Evolutionary conservation across 1,140 invertebrate species (phyloP).

Genomic region (Brachionus asplanchnoidis): DNA sequence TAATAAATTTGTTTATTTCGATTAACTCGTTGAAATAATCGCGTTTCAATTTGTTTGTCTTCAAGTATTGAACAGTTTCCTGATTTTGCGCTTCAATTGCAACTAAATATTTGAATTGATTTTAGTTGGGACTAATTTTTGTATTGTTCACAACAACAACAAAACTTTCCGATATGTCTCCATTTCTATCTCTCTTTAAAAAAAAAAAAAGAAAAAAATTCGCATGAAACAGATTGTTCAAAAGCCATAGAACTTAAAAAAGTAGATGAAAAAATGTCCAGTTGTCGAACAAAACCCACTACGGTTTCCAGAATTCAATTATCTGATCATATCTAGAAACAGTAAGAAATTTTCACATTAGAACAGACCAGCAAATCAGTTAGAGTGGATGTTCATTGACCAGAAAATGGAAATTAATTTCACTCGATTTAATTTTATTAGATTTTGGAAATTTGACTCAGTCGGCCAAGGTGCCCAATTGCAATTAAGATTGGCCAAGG

Average conservation of each 20-base stretch:
- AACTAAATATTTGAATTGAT: background rate
- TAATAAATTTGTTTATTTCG: conserved; percentile 5
- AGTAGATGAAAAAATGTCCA: background rate
- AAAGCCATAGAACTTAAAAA: background rate
- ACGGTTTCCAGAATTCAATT: background rate
- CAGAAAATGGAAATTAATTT: background rate
- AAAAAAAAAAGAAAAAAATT: too few species aligned
- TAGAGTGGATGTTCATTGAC: background rate
- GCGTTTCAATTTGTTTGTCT: background rate
- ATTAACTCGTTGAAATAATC: conserved; percentile 2
- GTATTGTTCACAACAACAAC: background rate
- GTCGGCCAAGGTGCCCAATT: background rate
- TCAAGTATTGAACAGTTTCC: conserved; percentile 1
- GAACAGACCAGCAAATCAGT: background rate
- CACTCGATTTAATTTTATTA: background rate
- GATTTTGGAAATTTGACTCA: background rate
- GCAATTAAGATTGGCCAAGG: background rate
- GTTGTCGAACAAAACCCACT: background rate
- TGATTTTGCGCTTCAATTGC: background rate
- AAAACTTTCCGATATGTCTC: background rate
- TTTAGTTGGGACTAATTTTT: background rate
- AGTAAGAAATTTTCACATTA: background rate
- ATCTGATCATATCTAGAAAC: background rate
- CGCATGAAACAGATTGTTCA: background rate
- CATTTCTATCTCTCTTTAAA: background rate